Conservation (phyloP, 2,888 invertebrate genomes). For the Nymphalis urticae region DNA sequence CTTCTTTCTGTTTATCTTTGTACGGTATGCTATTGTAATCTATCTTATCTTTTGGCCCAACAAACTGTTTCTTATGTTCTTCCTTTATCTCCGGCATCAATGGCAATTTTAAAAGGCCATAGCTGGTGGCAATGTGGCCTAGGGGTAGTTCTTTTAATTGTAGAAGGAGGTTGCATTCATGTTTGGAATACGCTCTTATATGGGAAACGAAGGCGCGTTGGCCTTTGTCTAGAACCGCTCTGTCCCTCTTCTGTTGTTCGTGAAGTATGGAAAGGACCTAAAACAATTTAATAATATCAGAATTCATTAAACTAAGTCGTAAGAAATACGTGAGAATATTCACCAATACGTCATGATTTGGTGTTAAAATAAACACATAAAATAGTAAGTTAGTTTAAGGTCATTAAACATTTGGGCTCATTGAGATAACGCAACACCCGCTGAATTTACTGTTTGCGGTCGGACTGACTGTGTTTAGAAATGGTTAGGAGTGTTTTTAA, state of each 20-base stretch:
- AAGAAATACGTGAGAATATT: too few species aligned
- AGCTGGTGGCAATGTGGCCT: conserved; percentile 89
- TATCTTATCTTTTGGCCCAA: conserved; percentile 79
- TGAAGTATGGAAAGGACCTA: conserved; percentile 82
- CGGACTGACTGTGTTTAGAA: too few species aligned
- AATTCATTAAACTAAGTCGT: too few species aligned
- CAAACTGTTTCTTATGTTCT: conserved; percentile 71
- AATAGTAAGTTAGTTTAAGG: too few species aligned
- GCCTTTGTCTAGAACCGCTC: conserved; percentile 92
- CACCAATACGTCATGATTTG: too few species aligned
- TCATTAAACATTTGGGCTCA: too few species aligned
- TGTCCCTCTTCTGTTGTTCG: conserved; percentile 85
- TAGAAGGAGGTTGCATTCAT: conserved; percentile 95
- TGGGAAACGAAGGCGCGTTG: conserved; percentile 97
- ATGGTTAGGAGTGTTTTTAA: too few species aligned
- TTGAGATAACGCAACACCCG: too few species aligned
- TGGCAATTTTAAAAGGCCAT: conserved; percentile 94
- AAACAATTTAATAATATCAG: conserved; percentile 9
- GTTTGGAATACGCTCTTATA: conserved; percentile 95
- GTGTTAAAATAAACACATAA: too few species aligned
- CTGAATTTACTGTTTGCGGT: too few species aligned
- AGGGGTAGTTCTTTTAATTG: conserved; percentile 93
- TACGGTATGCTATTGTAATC: conserved; percentile 90
- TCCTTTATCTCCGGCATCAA: conserved; percentile 97
- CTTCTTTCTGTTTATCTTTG: conserved; percentile 89